Base-by-base conservation (phyloP, 2,888 invertebrate genomes). In the Slavum lentiscoides region DNA sequence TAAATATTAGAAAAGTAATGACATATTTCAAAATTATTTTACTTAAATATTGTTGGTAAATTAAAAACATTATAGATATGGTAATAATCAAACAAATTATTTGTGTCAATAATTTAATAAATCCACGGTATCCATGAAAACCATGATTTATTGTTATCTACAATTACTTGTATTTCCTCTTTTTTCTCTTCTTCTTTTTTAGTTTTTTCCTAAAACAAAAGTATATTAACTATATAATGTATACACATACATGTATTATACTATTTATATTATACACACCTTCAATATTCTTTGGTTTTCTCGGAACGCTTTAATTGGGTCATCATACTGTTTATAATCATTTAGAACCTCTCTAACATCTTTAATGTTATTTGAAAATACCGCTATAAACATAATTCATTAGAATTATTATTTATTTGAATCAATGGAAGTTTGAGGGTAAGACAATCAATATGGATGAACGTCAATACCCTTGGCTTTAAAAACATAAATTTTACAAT, bases 321-420 rank as follows among this genome's bases (percentile, higher is more conserved):
- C 94, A 62, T 96, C 94, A 88, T 94, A 98, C 86, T 95, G 93
- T 83, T 92, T 92, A 88, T 99, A 99, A 88, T 96, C 95, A 82
- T 91, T 91, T 69, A 99, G 87, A 55, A 98, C 97, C 74, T 96
- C 94, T 82, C 98, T 90, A 0, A 99, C 97, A 88, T 99, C 99
- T 39, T 93, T 91, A 17, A 98, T 93, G 84, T 95, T 93, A 82
- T 94, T 93, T 84, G 92, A 89, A 23, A 94, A 94, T 86, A 99
- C 92, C 39, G 96, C 97, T 97, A 87, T n/a, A 83, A 83, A 61
- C 13, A 30, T n/a, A 30, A 55, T 55, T 55, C 1, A 53, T 43
- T 43, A 43, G 7, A 43, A 7, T 9, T 43, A 43, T 43, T 43
- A 43, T 43, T 43, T 49, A 49, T 49, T 49, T 49, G 49, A 1